These are phyloP conservation scores for Arenicola marina DNA, from an alignment of 2,888 invertebrate species.

Conservation along the genomic window DNA sequence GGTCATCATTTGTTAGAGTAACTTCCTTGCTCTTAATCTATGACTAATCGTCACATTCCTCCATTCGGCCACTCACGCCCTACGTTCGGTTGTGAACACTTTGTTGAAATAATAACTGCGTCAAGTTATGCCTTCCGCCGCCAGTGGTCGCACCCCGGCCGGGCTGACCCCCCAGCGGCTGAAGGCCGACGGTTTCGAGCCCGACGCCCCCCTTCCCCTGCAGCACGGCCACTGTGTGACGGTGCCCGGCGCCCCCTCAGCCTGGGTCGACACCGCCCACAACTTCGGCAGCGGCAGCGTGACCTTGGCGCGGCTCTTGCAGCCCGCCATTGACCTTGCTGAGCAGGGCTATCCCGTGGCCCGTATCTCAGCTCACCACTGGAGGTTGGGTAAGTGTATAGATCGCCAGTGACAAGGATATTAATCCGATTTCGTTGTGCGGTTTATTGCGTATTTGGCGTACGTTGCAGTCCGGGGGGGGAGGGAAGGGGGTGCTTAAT, in stretches of 20 bases:
- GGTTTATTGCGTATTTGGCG: too few relatives aligned
- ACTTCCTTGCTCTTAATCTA: too few relatives aligned
- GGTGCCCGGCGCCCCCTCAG: conserved; percentile 58
- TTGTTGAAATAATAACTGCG: background rate
- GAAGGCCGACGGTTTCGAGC: conserved; percentile 39
- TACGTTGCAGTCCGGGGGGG: too few relatives aligned
- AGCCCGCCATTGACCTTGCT: conserved; percentile 53
- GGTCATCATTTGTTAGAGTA: too few relatives aligned
- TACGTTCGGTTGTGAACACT: background rate
- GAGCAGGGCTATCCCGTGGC: conserved; percentile 54
- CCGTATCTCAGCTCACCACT: conserved; percentile 41
- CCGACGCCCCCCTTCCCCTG: conserved; percentile 16
- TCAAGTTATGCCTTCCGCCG: too few relatives aligned
- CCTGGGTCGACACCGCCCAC: conserved; percentile 51
- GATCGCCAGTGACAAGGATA: too few relatives aligned
- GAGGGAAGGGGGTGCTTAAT: too few relatives aligned
- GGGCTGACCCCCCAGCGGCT: conserved; percentile 40
- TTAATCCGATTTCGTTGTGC: too few relatives aligned
- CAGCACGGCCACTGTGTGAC: conserved; percentile 53
- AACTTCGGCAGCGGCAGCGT: conserved; percentile 53
- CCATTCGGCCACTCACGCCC: background rate
- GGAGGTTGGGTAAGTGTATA: conserved; percentile 41
- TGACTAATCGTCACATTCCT: too few relatives aligned
- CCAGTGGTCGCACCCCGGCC: conserved; percentile 50
- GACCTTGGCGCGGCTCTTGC: conserved; percentile 41